Evolutionary conservation across 2,113 vertebrate genomes (phyloP).

Genomic region (Dicrurus megarhynchus): DNA sequence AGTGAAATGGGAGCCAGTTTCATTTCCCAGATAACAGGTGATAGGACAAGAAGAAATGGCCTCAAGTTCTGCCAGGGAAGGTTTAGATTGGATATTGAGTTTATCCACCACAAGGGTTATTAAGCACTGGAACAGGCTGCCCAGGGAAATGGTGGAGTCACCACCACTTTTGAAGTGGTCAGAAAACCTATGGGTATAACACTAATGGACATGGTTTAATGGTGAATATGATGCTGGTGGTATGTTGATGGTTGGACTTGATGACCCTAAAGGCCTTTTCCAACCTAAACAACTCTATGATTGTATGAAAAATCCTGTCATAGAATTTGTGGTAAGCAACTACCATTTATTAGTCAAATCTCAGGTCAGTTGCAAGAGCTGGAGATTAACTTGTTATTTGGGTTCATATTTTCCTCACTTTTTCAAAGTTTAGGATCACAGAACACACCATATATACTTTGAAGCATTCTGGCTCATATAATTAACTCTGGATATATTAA

Average conservation of each 20-base stretch:
- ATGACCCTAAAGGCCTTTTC: neutral
- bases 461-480: neutral
- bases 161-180: neutral
- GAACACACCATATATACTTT: neutral
- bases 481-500: neutral
- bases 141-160: neutral
- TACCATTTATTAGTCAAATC: neutral
- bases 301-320: neutral
- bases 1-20: neutral
- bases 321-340: neutral
- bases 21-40: neutral
- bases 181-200: neutral
- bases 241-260: neutral
- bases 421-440: neutral
- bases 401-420: neutral
- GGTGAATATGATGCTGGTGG: accelerated
- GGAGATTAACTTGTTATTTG: neutral
- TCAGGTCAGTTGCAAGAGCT: neutral
- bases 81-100: neutral
- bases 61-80: neutral
- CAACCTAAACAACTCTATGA: neutral
- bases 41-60: neutral
- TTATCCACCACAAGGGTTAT: neutral
- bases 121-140: neutral
- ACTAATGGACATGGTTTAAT: neutral